These are phyloP conservation scores for Chamaetylas fuelleborni DNA, from an alignment of 2,113 vertebrate species.

Conservation along the genomic window DNA sequence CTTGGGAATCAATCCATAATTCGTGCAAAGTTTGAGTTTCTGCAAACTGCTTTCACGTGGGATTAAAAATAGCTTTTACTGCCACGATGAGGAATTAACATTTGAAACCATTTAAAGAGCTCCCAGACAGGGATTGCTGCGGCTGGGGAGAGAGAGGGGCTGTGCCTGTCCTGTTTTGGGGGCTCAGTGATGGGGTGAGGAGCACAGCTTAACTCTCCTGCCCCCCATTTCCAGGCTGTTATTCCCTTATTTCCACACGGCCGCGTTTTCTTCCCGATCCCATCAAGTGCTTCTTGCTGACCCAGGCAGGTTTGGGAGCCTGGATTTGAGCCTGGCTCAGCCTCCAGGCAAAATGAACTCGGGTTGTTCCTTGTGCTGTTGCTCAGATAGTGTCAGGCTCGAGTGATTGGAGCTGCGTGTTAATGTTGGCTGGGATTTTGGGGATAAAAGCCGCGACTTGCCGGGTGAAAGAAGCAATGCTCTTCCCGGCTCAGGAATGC, in stretches of 20 bases:
- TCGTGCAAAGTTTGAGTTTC: neutral
- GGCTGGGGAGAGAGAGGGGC: neutral
- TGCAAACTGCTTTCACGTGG: slow-evolving; percentile 33
- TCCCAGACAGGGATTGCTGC: neutral
- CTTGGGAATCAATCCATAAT: neutral
- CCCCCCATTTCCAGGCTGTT: rapidly evolving
- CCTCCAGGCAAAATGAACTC: neutral
- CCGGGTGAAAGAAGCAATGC: neutral
- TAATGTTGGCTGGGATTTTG: neutral
- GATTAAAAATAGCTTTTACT: slow-evolving; percentile 40
- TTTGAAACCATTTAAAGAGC: neutral
- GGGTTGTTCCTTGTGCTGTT: neutral
- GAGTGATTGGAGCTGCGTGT: neutral
- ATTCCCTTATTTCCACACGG: neutral
- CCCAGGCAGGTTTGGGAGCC: neutral
- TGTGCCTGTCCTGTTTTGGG: neutral
- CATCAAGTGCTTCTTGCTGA: neutral
- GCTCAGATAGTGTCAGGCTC: neutral
- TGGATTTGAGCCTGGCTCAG: neutral
- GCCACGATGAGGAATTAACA: slow-evolving; percentile 1
- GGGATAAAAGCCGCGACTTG: neutral
- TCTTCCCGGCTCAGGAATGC: neutral
- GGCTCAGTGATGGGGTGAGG: neutral
- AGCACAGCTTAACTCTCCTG: neutral
- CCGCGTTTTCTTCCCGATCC: neutral